These are phyloP conservation scores for Diadema setosum DNA, from an alignment of 35 echinoderm and acorn worm genomes.

Conservation along the genomic window DNA sequence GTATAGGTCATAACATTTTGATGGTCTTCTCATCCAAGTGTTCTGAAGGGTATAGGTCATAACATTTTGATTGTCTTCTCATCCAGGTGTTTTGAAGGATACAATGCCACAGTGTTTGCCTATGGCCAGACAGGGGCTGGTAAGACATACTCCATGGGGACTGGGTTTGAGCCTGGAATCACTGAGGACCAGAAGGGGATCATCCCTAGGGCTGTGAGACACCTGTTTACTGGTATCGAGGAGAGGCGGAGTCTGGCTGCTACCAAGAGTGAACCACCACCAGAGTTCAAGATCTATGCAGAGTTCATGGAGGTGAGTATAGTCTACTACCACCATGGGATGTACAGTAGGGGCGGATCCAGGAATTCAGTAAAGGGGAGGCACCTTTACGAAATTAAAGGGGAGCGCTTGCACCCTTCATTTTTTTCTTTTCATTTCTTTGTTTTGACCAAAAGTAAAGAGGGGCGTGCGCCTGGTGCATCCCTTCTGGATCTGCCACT, in stretches of 20 bases:
- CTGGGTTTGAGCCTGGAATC: constrained; percentile 84
- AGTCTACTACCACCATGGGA: not conserved
- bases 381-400: no score
- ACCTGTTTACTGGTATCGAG: constrained; percentile 88
- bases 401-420: no score
- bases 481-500: not conserved
- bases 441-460: no score
- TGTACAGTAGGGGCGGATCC: no score
- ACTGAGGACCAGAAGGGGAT: constrained; percentile 73
- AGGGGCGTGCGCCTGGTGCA: no score
- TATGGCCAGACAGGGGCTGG: constrained; percentile 95
- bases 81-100: constrained; percentile 87
- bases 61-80: not conserved
- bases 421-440: no score
- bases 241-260: constrained; percentile 20
- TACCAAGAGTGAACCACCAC: constrained; percentile 58
- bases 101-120: constrained; percentile 97
- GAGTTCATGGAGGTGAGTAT: constrained; percentile 93
- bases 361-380: no score
- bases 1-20: no score
- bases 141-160: constrained; percentile 96
- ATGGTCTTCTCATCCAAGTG: no score
- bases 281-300: constrained; percentile 95
- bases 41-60: no score
- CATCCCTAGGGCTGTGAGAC: constrained; percentile 72